phyloP scores from a whole-genome alignment of 2,888 invertebrate genomes.

The Osmoderma eremita region DNA sequence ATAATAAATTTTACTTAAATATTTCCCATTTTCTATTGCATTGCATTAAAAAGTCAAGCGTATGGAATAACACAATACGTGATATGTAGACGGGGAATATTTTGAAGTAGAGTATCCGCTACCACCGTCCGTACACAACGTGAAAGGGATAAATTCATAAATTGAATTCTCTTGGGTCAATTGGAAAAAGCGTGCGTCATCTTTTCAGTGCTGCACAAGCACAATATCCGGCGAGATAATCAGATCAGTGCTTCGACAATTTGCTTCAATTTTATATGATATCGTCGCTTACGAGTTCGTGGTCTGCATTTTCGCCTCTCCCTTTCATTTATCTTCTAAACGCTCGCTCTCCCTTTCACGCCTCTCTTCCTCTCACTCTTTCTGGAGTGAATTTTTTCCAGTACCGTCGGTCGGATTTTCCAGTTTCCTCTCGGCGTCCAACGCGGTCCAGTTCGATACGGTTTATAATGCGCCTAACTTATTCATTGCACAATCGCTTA shows the following conservation, averaged over 20 bases:
- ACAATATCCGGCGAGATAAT: constrained; percentile 59
- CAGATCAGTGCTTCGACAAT: constrained; percentile 61
- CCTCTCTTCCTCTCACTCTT: constrained; percentile 5
- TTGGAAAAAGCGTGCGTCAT: constrained; percentile 45
- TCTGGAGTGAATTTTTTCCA: constrained; percentile 7
- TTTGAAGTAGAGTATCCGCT: neutral
- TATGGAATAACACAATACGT: too few species aligned
- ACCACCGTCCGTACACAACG: constrained; percentile 7
- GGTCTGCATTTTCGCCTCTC: constrained; percentile 55
- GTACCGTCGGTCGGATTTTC: constrained; percentile 25
- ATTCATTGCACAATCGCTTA: constrained; percentile 65
- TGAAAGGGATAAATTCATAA: constrained; percentile 42
- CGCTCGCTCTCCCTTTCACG: constrained; percentile 7
- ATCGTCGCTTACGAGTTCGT: constrained; percentile 58
- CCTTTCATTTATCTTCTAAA: constrained; percentile 23
- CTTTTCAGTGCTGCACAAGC: constrained; percentile 50
- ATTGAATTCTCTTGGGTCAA: constrained; percentile 45
- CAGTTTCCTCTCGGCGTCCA: constrained; percentile 11
- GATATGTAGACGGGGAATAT: neutral
- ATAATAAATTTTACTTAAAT: too few species aligned
- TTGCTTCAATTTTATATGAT: constrained; percentile 63
- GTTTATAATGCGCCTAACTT: constrained; percentile 62
- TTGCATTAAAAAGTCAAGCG: too few species aligned
- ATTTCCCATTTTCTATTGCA: too few species aligned
- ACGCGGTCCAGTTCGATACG: constrained; percentile 37